Evolutionary conservation across 2,797 vertebrate species (phyloP), one percentile per base, ranked within the genome.

Genomic region (Chaenodraco wilsoni): DNA sequence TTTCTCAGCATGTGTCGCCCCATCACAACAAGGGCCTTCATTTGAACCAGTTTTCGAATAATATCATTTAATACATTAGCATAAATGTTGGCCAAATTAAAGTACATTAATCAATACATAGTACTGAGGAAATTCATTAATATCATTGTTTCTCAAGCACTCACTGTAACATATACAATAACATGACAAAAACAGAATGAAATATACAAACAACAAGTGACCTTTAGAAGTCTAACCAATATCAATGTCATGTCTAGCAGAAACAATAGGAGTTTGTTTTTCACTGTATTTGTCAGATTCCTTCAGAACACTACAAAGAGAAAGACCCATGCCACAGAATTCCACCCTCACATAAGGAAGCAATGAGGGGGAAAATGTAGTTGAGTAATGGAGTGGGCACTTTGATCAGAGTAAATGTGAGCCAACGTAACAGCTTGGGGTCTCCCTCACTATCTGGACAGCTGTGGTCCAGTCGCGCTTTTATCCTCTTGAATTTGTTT

Each of bases 401-500:
- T 92, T 90, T 89, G 87, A 90, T 90, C 87, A 84, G 65, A 83
- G 87, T 84, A 88, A 91, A 90, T 91, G 76, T 89, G 86, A 90
- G 82, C 54, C 49, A 88, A 91, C 86, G 3, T 86, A 87, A 87
- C 85, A 87, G 88, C 90, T 79, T 90, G 91, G 63, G 83, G 87
- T 87, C 86, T 87, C 67, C 54, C 83, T 88, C 83, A 16, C 84
- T 89, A 88, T 90, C 88, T 88, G 79, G 84, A 86, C 84, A 76
- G 82, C 83, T 80, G 74, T 46, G 71, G 77, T 9, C 70, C 67
- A 83, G 33, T 41, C 21, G 69, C 0, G 4, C 68, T 84, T 87
- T 87, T 74, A 86, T 88, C 79, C 81, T 80, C 65, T 76, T 87
- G 61, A 77, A 64, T 85, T 79, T 83, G 69, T 75, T 75, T 92